Evolutionary conservation across 2,797 vertebrate species (phyloP), one percentile per base, ranked within the genome.

Genomic region (Enteromius viviparus): DNA sequence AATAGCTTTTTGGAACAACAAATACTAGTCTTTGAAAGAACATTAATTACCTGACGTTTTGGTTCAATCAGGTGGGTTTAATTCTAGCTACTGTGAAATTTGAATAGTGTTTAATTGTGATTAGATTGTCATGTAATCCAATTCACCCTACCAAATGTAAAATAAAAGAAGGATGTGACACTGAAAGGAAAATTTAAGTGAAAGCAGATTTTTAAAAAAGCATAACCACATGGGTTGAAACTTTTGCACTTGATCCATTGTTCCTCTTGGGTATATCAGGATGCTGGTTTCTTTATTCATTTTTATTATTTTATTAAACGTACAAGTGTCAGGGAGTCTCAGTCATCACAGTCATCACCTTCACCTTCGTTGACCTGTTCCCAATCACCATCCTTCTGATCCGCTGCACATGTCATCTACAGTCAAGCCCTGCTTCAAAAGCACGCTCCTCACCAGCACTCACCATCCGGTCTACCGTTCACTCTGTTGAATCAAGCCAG

Each of bases 21-120:
- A 85, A 64, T 70, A 51, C 42, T 76, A 34, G 29, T 65, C 69
- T 62, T 65, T 45, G 32, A 40, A 64, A 34, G n/a, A 65, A 79
- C 37, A 55, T 62, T 81, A 81, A 85, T 87, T 85, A 84, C n/a
- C 55, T 70, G 21, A 78, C 58, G 45, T 81, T 84, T 85, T 84
- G 81, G 23, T 68, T 76, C 76, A 82, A 58, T 71, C 37, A 26
- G 58, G 58, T 60, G 45, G 82, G 45, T 84, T 81, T 76, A 12
- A 19, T 76, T 84, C 53, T 85, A 58, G 79, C 69, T 80, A 84
- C 64, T 45, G 68, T 66, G 26, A 53, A 76, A 58, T 81, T 84
- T 81, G 62, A 60, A 81, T 53, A 7, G 21, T 45, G 58, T 81
- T 15, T 51, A 80, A 80, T 60, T 76, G 64, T 26, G 47, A 34